A percentile compares a stretch with the other conserved stretches of the same genome.
Evolutionary conservation across 2,113 vertebrate genomes (phyloP).

Genomic region (Amblyopsis rosae): DNA sequence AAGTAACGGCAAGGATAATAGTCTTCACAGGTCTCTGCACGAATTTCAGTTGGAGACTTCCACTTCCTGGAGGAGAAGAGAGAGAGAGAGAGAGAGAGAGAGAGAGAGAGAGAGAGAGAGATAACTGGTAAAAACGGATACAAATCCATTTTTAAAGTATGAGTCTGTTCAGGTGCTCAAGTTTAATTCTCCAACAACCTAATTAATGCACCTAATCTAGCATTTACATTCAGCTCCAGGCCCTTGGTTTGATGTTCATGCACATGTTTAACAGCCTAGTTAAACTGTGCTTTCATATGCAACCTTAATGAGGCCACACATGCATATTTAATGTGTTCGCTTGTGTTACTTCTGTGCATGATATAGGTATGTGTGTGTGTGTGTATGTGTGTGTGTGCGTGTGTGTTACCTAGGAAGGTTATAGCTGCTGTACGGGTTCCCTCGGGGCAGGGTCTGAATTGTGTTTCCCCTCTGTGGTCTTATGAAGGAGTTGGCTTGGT

Average conservation of each 20-base stretch:
- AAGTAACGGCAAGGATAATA: slow-evolving; percentile 81
- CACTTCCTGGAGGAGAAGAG: slow-evolving; percentile 60
- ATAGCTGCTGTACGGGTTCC: slow-evolving; percentile 30
- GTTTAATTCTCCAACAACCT: neutral
- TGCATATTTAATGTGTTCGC: neutral
- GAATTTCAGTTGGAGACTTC: slow-evolving; percentile 79
- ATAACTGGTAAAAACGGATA: neutral
- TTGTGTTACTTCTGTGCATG: too few species aligned
- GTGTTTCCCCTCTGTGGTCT: slow-evolving; percentile 19
- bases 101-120: neutral
- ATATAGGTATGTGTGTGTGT: slow-evolving; percentile 7
- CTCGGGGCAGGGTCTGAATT: slow-evolving; percentile 27
- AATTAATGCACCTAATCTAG: neutral
- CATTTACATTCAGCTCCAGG: neutral
- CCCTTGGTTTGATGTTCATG: slow-evolving; percentile 5
- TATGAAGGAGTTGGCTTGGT: slow-evolving; percentile 73
- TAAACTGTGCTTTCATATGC: slow-evolving; percentile 6
- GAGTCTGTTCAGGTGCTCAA: neutral
- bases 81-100: neutral
- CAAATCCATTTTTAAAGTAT: neutral
- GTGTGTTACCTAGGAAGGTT: slow-evolving; percentile 54
- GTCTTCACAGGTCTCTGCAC: slow-evolving; percentile 87
- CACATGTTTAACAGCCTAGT: slow-evolving; percentile 25
- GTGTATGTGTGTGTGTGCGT: slow-evolving; percentile 6
- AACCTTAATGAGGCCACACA: neutral